Base-by-base conservation (phyloP, 1,140 invertebrate genomes). In the Drosophila cardini region DNA sequence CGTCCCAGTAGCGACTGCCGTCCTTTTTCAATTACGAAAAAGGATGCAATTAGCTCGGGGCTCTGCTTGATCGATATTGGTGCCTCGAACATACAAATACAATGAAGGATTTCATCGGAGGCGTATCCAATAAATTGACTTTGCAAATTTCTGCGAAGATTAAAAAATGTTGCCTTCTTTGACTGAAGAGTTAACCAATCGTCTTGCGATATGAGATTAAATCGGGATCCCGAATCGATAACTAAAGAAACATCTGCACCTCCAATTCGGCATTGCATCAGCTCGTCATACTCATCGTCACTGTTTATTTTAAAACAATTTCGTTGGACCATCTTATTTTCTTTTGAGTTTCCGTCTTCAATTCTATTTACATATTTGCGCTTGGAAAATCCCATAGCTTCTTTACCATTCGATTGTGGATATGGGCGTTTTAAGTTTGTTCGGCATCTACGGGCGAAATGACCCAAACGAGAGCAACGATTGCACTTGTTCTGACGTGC, bases 1-100 rank as follows among this genome's bases (percentile, higher is more conserved):
- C 48, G 11, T 7, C 70, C 68, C 43, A 75, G 62, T 36, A 71
- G 50, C 26, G 70, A 71, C 50, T 72, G 63, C 38, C 42, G 50
- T 38, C 62, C 72, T 45, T 78, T 74, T 63, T 74, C 57, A 62
- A 78, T 67, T 7, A 75, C 67, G 56, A 57, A 78, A 68, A 69
- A 72, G 32, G 46, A 63, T 30, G 75, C 50, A 63, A 78, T 78
- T 13, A 73, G 21, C 38, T n/a, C n/a, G n/a, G n/a, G n/a, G n/a
- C n/a, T n/a, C n/a, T n/a, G n/a, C n/a, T n/a, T n/a, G n/a, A n/a
- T 78, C 57, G 48, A 50, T 70, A 78, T 74, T 11, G 76, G 70
- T 36, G 71, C 65, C 46, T 73, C 71, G 30, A 64, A 78, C 2
- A 69, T 58, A 58, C 60, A 63, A 50, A 69, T 58, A 40, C 69